These are phyloP conservation scores for Colletes collaris DNA, from an alignment of 2,888 invertebrate species.

Conservation along the genomic window DNA sequence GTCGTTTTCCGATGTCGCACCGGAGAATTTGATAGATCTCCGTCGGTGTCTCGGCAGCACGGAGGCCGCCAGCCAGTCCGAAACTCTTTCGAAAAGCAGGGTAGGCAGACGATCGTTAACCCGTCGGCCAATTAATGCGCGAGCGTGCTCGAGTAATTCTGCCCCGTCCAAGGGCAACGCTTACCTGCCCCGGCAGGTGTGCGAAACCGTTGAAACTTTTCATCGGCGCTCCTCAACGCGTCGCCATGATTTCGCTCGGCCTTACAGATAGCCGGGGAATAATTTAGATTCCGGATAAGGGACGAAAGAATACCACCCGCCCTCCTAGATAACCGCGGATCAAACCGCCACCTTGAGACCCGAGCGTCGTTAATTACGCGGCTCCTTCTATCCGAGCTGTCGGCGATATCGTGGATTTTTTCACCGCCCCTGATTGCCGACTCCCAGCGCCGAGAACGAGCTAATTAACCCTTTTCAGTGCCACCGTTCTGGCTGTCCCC, in stretches of 20 bases:
- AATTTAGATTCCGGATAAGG: constrained; percentile 40
- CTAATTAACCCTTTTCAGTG: too few relatives aligned
- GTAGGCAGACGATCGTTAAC: neutral
- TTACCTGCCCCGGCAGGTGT: constrained; percentile 59
- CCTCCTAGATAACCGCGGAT: constrained; percentile 4
- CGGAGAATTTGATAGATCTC: constrained; percentile 82
- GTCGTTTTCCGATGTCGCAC: constrained; percentile 78
- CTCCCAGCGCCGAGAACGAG: too few relatives aligned
- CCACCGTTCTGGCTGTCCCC: too few relatives aligned
- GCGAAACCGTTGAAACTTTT: constrained; percentile 53
- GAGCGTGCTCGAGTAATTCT: constrained; percentile 57
- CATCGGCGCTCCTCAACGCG: constrained; percentile 1
- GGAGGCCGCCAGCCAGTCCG: too few relatives aligned
- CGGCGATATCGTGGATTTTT: neutral
- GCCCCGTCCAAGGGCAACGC: constrained; percentile 47
- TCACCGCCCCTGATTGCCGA: neutral
- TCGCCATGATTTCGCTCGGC: too few relatives aligned
- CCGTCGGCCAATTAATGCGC: constrained; percentile 61
- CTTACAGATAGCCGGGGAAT: constrained; percentile 26
- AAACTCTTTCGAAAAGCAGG: neutral
- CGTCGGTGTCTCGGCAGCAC: constrained; percentile 70
- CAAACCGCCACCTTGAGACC: constrained; percentile 26
- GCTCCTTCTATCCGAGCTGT: neutral
- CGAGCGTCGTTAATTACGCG: constrained; percentile 31
- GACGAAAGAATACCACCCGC: constrained; percentile 8